A percentile compares a stretch with the other conserved stretches of the same genome.
These are phyloP conservation scores for Cremastinae sp. DNA, from an alignment of 2,888 invertebrate genomes.

Conservation along the genomic window DNA sequence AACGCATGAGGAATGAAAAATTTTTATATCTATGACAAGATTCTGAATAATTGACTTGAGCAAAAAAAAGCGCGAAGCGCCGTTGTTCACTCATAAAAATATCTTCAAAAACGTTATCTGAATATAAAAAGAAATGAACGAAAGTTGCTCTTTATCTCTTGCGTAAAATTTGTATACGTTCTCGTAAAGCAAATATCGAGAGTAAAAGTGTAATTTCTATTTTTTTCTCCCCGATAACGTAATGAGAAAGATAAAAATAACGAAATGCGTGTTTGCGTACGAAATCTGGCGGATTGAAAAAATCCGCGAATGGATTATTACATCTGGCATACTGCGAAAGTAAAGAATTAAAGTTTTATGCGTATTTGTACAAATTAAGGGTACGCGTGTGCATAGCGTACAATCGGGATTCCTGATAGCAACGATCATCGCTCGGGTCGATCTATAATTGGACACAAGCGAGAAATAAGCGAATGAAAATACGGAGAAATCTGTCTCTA, in stretches of 20 bases:
- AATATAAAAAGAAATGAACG: background rate
- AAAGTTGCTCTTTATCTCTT: too few species aligned
- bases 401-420: conserved; percentile 62
- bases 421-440: conserved; percentile 58
- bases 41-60: too few species aligned
- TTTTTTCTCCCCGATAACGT: conserved; percentile 5
- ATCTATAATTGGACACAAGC: conserved; percentile 69
- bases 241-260: conserved; percentile 3
- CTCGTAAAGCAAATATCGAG: background rate
- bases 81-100: too few species aligned
- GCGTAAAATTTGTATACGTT: too few species aligned
- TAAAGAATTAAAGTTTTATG: background rate
- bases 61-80: too few species aligned
- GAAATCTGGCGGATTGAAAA: conserved; percentile 1
- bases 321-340: conserved; percentile 15
- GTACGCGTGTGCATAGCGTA: background rate
- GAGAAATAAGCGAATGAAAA: conserved; percentile 67
- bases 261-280: conserved; percentile 12
- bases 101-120: too few species aligned
- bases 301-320: conserved; percentile 33
- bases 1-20: too few species aligned
- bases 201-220: background rate
- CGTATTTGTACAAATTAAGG: conserved; percentile 4
- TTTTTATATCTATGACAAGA: too few species aligned
- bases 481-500: conserved; percentile 62